phyloP scores from a whole-genome alignment of 1,140 invertebrate species.

The Ooceraea biroi region DNA sequence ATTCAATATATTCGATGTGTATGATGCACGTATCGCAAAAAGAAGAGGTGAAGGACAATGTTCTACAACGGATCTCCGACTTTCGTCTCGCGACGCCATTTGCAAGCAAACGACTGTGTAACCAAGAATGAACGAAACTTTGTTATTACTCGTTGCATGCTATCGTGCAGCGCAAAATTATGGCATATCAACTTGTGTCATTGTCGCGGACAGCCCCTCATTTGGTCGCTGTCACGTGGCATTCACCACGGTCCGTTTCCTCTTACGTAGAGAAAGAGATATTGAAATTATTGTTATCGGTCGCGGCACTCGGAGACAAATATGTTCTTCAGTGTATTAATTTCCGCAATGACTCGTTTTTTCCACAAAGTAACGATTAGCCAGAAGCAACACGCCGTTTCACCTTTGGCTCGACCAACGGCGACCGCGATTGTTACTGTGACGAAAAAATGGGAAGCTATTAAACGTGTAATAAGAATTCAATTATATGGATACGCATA shows the following conservation, averaged over 20 bases:
- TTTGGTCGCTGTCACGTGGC: slow-evolving; percentile 53
- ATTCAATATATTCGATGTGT: background rate
- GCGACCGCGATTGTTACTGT: slow-evolving; percentile 19
- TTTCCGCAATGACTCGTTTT: slow-evolving; percentile 2
- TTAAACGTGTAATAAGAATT: slow-evolving; percentile 14
- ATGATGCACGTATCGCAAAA: background rate
- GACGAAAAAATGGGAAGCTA: slow-evolving; percentile 31
- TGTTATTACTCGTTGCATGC: slow-evolving; percentile 34
- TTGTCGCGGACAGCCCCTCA: slow-evolving; percentile 41
- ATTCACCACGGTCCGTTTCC: slow-evolving; percentile 58
- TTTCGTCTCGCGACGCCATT: slow-evolving; percentile 40
- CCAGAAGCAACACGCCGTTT: slow-evolving; percentile 2
- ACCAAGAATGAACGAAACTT: slow-evolving; percentile 33
- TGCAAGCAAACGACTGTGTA: slow-evolving; percentile 10
- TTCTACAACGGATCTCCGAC: slow-evolving; percentile 20
- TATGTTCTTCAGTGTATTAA: slow-evolving; percentile 40
- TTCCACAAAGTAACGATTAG: background rate
- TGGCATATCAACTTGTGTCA: slow-evolving; percentile 61
- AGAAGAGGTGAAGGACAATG: background rate
- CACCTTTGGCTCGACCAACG: background rate
- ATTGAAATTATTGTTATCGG: slow-evolving; percentile 55
- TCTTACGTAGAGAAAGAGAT: slow-evolving; percentile 16
- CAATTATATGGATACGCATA: background rate
- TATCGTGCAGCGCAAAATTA: slow-evolving; percentile 58
- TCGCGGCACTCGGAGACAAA: background rate